These are phyloP conservation scores for Ferdinandea cuprea DNA, from an alignment of 2,888 invertebrate species.

Conservation along the genomic window DNA sequence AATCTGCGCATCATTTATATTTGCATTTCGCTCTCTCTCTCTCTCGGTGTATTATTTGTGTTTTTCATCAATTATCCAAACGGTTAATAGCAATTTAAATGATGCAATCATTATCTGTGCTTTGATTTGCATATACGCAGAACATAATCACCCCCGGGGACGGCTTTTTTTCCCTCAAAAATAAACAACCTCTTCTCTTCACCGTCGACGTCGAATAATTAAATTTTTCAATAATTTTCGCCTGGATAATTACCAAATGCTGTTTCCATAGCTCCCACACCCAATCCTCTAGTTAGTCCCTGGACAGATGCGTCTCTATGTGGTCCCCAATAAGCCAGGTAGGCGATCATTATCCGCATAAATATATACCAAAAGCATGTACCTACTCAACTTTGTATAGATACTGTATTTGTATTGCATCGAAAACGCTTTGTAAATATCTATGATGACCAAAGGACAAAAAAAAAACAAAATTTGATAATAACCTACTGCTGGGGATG, in stretches of 20 bases:
- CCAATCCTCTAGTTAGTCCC: background rate
- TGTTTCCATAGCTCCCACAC: conserved; percentile 24
- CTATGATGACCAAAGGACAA: background rate
- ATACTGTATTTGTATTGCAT: conserved; percentile 29
- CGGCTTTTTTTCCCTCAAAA: background rate
- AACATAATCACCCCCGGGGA: background rate
- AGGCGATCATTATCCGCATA: conserved; percentile 52
- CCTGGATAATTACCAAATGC: conserved; percentile 64
- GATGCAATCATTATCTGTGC: conserved; percentile 1
- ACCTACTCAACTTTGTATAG: no score
- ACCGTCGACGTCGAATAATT: conserved; percentile 41
- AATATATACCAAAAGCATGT: no score
- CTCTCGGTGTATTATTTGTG: background rate
- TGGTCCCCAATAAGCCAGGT: conserved; percentile 10
- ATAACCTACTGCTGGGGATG: conserved; percentile 27
- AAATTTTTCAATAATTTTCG: conserved; percentile 69
- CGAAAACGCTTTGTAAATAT: conserved; percentile 20
- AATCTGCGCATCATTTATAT: background rate
- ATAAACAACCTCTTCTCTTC: background rate
- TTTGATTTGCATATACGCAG: conserved; percentile 23
- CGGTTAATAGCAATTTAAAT: conserved; percentile 28
- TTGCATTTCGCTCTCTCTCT: background rate
- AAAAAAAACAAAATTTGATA: conserved; percentile 32
- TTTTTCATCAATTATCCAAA: conserved; percentile 26
- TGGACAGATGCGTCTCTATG: conserved; percentile 7